A percentile compares a stretch with the other conserved stretches of the same genome.
Conservation (phyloP, 2,888 invertebrate genomes). For the Tipula confusa region DNA sequence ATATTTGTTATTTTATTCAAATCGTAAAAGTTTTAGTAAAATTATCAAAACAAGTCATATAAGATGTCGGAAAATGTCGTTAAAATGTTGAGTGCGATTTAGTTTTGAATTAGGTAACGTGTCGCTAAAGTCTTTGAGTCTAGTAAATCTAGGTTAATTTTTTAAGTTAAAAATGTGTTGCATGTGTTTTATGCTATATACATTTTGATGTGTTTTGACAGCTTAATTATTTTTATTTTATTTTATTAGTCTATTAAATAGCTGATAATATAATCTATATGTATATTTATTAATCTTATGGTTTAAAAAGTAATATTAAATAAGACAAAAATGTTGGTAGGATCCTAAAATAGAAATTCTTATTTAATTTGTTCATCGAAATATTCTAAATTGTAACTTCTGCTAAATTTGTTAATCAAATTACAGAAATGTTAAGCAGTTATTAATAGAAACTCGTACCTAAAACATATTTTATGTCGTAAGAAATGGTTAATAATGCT, state of each 20-base stretch:
- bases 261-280: background rate
- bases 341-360: no score
- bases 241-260: background rate
- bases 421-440: no score
- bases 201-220: background rate
- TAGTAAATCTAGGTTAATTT: background rate
- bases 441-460: no score
- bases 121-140: background rate
- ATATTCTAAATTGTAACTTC: no score
- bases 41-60: background rate
- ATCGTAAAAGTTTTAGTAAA: background rate
- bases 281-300: no score
- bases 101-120: background rate
- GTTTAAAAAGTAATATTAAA: no score
- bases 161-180: background rate
- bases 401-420: no score
- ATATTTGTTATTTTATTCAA: background rate
- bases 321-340: no score
- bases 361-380: no score
- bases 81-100: background rate
- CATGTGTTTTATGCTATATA: background rate
- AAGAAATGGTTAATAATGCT: no score
- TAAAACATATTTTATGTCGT: no score
- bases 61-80: background rate
- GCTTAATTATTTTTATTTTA: background rate